Evolutionary conservation across 2,888 invertebrate species (phyloP).

Genomic region (Laspeyria flexula): DNA sequence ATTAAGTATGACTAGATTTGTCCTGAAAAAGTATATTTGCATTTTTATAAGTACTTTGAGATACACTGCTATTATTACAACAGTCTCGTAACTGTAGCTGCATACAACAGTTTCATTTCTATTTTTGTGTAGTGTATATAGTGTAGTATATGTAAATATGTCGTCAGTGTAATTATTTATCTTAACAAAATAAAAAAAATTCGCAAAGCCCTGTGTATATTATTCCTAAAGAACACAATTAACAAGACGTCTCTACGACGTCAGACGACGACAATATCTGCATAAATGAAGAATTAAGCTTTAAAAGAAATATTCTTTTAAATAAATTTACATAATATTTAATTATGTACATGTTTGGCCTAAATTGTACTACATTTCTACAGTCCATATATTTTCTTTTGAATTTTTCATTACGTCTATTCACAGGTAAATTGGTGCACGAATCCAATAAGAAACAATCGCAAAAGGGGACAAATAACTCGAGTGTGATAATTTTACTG

Average conservation of each 20-base stretch:
- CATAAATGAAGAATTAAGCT: slow-evolving; percentile 7
- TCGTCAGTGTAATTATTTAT: background rate
- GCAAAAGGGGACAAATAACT: slow-evolving; percentile 1
- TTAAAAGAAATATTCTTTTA: background rate
- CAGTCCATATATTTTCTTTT: slow-evolving; percentile 2
- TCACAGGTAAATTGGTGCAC: slow-evolving; percentile 22
- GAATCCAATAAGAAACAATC: slow-evolving; percentile 11
- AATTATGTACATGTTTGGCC: slow-evolving; percentile 14
- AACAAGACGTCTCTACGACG: slow-evolving; percentile 19
- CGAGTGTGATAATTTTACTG: slow-evolving; percentile 84
- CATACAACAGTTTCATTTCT: too few relatives aligned
- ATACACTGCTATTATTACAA: too few relatives aligned
- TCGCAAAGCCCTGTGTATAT: slow-evolving; percentile 30
- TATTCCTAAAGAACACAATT: slow-evolving; percentile 30
- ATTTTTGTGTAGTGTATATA: too few relatives aligned
- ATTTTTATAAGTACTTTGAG: too few relatives aligned
- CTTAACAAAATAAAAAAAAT: slow-evolving; percentile 3
- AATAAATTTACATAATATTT: slow-evolving; percentile 15
- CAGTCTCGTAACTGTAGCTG: too few relatives aligned
- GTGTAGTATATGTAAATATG: too few relatives aligned
- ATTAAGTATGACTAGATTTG: too few relatives aligned
- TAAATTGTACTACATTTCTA: slow-evolving; percentile 24
- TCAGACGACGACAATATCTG: too few relatives aligned
- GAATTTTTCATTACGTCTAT: slow-evolving; percentile 1
- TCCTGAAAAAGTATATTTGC: too few relatives aligned